phyloP scores from a whole-genome alignment of 2,888 invertebrate genomes.

The Nycteola revayana region DNA sequence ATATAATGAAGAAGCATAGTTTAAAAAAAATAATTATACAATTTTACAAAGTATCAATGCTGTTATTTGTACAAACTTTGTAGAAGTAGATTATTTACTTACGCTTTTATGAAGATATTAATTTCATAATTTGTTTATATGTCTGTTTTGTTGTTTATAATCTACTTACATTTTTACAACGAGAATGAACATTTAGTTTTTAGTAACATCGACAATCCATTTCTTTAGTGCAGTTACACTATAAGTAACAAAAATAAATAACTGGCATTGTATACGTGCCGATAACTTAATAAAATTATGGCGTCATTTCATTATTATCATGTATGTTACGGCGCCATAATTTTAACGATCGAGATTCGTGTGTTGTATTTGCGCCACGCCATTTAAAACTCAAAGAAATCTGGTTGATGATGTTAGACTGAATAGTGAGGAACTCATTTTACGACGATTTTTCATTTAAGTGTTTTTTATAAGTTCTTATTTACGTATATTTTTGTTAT shows the following conservation, averaged over 20 bases:
- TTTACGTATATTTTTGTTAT: conserved; percentile 31
- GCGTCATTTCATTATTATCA: no score
- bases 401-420: conserved; percentile 57
- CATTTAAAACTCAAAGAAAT: conserved; percentile 35
- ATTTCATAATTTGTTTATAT: conserved; percentile 24
- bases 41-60: conserved; percentile 29
- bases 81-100: conserved; percentile 33
- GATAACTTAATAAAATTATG: no score
- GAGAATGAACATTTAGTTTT: conserved; percentile 32
- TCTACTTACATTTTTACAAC: conserved; percentile 31
- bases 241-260: no score
- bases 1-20: conserved; percentile 8
- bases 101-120: conserved; percentile 39
- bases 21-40: conserved; percentile 28
- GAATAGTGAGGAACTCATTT: conserved; percentile 33
- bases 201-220: conserved; percentile 53
- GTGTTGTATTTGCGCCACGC: neutral
- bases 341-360: no score
- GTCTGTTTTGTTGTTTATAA: conserved; percentile 11
- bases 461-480: conserved; percentile 27
- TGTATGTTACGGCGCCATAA: no score
- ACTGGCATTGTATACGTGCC: no score
- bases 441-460: conserved; percentile 20
- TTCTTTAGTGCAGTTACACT: conserved; percentile 21
- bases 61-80: conserved; percentile 36